These are phyloP conservation scores for Camptogramma bilineatum DNA, from an alignment of 2,888 invertebrate species.

Conservation along the genomic window DNA sequence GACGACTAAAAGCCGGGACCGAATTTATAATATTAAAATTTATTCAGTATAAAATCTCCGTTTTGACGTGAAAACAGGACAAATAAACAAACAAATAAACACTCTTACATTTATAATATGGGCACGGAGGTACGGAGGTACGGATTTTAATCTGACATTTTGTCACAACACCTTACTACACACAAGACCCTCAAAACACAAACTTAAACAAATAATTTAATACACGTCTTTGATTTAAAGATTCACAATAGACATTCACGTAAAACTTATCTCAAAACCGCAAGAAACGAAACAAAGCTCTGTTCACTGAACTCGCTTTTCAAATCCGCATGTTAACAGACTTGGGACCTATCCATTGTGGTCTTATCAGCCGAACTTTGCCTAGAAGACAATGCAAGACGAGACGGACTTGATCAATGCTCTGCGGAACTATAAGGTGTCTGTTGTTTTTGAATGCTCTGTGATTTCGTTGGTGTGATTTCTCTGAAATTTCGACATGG, in stretches of 20 bases:
- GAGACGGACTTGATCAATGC: slow-evolving; percentile 44
- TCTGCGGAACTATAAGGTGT: slow-evolving; percentile 26
- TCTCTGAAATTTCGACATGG: slow-evolving; percentile 13
- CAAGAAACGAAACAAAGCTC: slow-evolving; percentile 58
- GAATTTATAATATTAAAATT: too few species aligned
- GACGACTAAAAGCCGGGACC: too few species aligned
- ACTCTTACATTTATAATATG: too few species aligned
- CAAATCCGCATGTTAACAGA: slow-evolving; percentile 67
- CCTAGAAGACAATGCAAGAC: slow-evolving; percentile 67
- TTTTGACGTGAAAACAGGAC: too few species aligned
- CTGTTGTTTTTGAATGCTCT: slow-evolving; percentile 32
- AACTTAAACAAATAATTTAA: background rate
- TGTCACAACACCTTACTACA: too few species aligned
- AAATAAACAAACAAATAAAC: too few species aligned
- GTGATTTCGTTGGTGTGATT: slow-evolving; percentile 14
- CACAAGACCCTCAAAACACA: background rate
- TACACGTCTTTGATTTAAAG: background rate
- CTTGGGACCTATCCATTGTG: slow-evolving; percentile 67
- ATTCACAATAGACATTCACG: slow-evolving; percentile 22
- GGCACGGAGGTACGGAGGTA: too few species aligned
- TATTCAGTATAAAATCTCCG: too few species aligned
- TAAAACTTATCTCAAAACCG: slow-evolving; percentile 43
- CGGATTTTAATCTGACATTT: too few species aligned
- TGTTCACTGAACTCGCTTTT: slow-evolving; percentile 60
- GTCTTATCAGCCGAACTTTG: slow-evolving; percentile 71